A percentile compares a stretch with the other conserved stretches of the same genome.
Evolutionary conservation across 1,140 invertebrate genomes (phyloP).

Genomic region (Cecropterus lyciades): DNA sequence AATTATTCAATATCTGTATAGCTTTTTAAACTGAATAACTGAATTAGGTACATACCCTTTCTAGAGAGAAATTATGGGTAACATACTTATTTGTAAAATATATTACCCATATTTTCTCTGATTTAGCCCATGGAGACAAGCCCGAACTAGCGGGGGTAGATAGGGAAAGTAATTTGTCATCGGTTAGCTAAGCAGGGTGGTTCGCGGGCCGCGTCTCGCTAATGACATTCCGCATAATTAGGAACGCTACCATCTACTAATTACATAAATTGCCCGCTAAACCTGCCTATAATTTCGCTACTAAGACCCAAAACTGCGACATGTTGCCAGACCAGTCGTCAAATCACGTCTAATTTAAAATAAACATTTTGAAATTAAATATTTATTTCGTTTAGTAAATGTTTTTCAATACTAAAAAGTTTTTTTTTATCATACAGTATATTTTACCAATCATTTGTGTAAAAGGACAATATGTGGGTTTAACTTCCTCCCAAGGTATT

Average conservation of each 20-base stretch:
- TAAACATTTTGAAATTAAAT: no score
- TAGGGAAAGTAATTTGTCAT: constrained; percentile 80
- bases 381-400: no score
- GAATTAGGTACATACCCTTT: no score
- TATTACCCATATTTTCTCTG: background rate
- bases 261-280: constrained; percentile 79
- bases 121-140: constrained; percentile 17
- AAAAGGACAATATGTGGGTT: no score
- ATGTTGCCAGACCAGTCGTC: constrained; percentile 10
- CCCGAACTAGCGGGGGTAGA: constrained; percentile 63
- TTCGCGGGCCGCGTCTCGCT: constrained; percentile 63
- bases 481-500: no score
- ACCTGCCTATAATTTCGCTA: constrained; percentile 68
- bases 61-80: no score
- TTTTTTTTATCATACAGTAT: no score
- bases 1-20: no score
- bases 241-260: constrained; percentile 75
- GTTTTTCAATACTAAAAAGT: no score
- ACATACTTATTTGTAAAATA: no score
- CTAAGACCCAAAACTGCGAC: constrained; percentile 1
- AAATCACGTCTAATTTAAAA: background rate
- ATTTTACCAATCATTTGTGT: no score
- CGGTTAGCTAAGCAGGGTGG: constrained; percentile 73
- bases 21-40: no score
- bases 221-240: constrained; percentile 82